phyloP scores from a whole-genome alignment of 1,140 invertebrate genomes.

The Hyphantria cunea region DNA sequence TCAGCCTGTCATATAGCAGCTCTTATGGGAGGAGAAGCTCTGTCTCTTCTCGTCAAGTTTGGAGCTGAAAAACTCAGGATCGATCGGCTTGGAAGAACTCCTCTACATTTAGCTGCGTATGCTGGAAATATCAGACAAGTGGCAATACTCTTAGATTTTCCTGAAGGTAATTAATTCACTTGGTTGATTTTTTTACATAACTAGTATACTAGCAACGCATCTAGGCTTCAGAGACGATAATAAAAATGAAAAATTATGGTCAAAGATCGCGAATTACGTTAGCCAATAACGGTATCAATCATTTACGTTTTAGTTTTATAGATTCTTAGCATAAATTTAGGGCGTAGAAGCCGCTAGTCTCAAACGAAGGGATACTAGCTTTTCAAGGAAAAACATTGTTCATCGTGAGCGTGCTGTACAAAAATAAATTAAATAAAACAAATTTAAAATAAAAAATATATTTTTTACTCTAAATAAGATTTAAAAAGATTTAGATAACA shows the following conservation, averaged over 20 bases:
- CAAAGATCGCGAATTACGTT: too few relatives aligned
- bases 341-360: too few relatives aligned
- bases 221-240: too few relatives aligned
- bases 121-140: slow-evolving; percentile 70
- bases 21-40: slow-evolving; percentile 53
- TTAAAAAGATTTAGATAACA: slow-evolving; percentile 3
- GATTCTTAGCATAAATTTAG: too few relatives aligned
- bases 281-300: too few relatives aligned
- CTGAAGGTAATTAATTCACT: slow-evolving; percentile 52
- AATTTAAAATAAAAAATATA: neutral
- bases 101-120: slow-evolving; percentile 75
- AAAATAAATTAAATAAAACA: neutral
- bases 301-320: too few relatives aligned
- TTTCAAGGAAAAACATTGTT: too few relatives aligned
- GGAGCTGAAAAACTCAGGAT: slow-evolving; percentile 66
- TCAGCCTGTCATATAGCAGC: slow-evolving; percentile 76
- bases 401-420: too few relatives aligned
- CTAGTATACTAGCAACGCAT: too few relatives aligned
- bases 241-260: too few relatives aligned
- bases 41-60: slow-evolving; percentile 62
- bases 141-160: slow-evolving; percentile 68
- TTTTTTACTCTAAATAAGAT: neutral
- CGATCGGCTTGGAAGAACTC: slow-evolving; percentile 70
- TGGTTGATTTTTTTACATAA: neutral
- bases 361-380: too few relatives aligned